Evolutionary conservation across 2,113 vertebrate genomes (phyloP), one percentile per base, ranked within the genome.

Genomic region (Salvator merianae): DNA sequence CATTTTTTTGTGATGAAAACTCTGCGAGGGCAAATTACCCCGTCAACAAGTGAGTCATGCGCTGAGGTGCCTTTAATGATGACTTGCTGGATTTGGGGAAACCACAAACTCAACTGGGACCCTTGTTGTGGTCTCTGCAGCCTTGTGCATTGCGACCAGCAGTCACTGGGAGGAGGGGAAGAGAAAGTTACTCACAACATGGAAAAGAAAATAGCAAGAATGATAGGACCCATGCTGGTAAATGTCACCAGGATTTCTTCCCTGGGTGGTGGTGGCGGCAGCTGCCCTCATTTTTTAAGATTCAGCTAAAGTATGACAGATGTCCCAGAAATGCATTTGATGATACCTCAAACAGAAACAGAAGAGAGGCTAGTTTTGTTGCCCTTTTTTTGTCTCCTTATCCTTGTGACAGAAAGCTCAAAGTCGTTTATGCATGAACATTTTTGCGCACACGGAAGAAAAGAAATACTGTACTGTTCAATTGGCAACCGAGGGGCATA

Each of bases 1-100:
- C 36, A 75, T 88, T 86, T 69, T 79, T 90, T 82, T 79, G 71
- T 32, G 81, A 90, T 0, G 34, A 90, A 88, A 88, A 38, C 79
- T 62, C 72, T 77, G 40, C 55, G 13, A 68, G 63, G 82, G 32
- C 72, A 34, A 88, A 91, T 81, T 76, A 36, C 32, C 81, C 22
- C 75, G 43, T 1, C 22, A 81, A 71, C 40, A 77, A 59, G 9
- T 83, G 79, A 85, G 50, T 47, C 2, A 20, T 83, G 40, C 9
- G 1, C 0, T 72, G 38, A 82, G 66, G 22, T 79, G 7, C 70
- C 75, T 90, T 79, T 84, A 62, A 86, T 53, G 86, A 88, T 84
- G 74, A 81, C 86, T 84, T 82, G 62, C 79, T 79, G 82, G 83
- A 71, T 76, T 79, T 70, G 43, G 88, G 83, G 77, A 82, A 69